phyloP scores from a whole-genome alignment of 2,888 invertebrate species.

The Lasioglossum calceatum region DNA sequence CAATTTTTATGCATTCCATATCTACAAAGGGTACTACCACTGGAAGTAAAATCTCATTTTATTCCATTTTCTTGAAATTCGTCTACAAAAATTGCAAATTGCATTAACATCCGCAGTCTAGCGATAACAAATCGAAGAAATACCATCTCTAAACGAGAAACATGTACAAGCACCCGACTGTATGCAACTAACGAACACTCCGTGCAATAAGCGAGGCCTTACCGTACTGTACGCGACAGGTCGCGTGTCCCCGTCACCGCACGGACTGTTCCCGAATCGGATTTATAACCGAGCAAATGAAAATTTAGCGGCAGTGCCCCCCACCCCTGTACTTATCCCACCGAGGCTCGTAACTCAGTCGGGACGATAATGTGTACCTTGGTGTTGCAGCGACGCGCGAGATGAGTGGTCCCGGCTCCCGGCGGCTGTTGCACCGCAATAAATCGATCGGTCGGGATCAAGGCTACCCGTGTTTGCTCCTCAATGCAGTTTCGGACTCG shows the following conservation, averaged over 20 bases:
- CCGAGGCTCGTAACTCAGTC: conserved; percentile 13
- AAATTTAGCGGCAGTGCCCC: conserved; percentile 37
- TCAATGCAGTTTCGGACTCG: conserved; percentile 12
- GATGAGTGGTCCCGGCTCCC: conserved; percentile 11
- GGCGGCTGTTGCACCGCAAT: conserved; percentile 25
- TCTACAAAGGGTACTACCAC: too few relatives aligned
- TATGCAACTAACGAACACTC: background rate
- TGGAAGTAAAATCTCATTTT: too few relatives aligned
- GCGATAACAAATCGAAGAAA: too few relatives aligned
- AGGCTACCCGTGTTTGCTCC: conserved; percentile 7
- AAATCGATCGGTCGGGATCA: conserved; percentile 31
- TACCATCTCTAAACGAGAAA: too few relatives aligned
- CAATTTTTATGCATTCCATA: too few relatives aligned
- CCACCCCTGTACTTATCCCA: background rate
- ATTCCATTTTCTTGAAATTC: too few relatives aligned
- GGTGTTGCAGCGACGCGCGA: conserved; percentile 13
- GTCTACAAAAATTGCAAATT: too few relatives aligned
- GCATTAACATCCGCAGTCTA: too few relatives aligned
- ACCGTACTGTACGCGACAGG: background rate
- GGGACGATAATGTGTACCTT: conserved; percentile 31
- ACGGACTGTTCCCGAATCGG: background rate
- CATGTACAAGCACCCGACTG: background rate
- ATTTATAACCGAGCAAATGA: conserved; percentile 52
- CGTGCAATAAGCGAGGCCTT: background rate
- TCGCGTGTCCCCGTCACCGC: background rate